Conservation (phyloP, 2,888 invertebrate species). For the Lacanobia oleracea region DNA sequence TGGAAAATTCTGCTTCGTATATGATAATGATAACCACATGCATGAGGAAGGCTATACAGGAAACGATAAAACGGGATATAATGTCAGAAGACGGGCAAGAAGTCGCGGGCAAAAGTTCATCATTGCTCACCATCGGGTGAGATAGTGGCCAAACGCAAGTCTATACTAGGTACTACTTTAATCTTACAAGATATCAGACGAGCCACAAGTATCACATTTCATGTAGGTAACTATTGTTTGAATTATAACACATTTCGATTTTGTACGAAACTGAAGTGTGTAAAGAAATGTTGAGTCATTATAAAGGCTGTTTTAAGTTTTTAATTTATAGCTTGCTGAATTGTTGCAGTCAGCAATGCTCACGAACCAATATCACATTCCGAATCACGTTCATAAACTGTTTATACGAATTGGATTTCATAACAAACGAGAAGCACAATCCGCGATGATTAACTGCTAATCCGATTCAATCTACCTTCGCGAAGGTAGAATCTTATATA, state of each 20-base stretch:
- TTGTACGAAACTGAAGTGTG: no score
- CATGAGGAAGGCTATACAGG: no score
- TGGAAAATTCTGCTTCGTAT: no score
- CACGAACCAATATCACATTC: constrained; percentile 55
- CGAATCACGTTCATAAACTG: constrained; percentile 54
- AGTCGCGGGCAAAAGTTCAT: no score
- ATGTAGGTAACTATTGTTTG: background rate
- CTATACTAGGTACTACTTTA: constrained; percentile 3
- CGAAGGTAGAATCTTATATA: constrained; percentile 14
- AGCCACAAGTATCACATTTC: background rate
- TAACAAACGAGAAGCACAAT: constrained; percentile 46
- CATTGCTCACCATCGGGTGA: background rate
- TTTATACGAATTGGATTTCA: constrained; percentile 59
- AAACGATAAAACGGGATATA: no score
- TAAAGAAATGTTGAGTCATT: background rate
- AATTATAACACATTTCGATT: no score
- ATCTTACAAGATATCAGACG: constrained; percentile 13
- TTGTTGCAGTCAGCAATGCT: constrained; percentile 47
- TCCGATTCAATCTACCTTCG: background rate
- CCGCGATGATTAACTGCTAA: constrained; percentile 33
- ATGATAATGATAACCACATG: no score
- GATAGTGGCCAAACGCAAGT: background rate
- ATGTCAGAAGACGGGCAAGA: no score
- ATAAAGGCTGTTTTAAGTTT: background rate
- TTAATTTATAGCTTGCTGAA: constrained; percentile 27